Base-by-base conservation (phyloP, 2,797 vertebrate species). In the Xenentodon cancila region DNA sequence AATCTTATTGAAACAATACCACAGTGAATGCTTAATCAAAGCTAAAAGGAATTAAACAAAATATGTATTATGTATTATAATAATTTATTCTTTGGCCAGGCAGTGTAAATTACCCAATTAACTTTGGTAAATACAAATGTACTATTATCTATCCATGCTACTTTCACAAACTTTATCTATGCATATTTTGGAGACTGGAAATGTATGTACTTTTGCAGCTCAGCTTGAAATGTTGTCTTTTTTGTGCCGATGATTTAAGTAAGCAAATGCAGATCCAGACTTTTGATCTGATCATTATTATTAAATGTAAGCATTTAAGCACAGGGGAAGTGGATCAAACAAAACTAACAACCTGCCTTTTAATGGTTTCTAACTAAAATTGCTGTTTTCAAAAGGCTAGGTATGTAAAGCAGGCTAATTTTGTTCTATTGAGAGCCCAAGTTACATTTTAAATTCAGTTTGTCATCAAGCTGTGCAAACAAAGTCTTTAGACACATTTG, bases 41-140 rank as follows among this genome's bases (percentile, higher is more conserved):
- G 53, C 40, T 88, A 13, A 37, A 37, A 13, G 12, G 9, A 37
- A 37, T 37, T 5, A 5, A 37, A 37, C 34, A 37, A 37, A 32
- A 32, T 32, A 32, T 25, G 3, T 6, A 8, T 30, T 30, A 5
- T 30, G 30, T 30, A 30, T 30, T 30, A 12, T 37, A 37, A 1
- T 37, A 2, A 37, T 37, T 11, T 37, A 13, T 37, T 47, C 4
- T 47, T 12, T 20, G 45, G 18, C 11, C 18, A 47, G 19, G 19
- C 11, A 13, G 9, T 47, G 7, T 12, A 47, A 5, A 20, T 21
- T 47, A 19, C 13, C 45, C 45, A 20, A 21, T 12, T 13, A 37
- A 37, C 34, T 37, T 37, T 11, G 34, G 12, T 37, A 13, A 1
- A 37, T 37, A 7, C 17, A 47, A 47, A 21, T 6, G 17, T 44